Evolutionary conservation across 1,140 invertebrate species (phyloP).

Genomic region (Rhopalosiphum maidis): DNA sequence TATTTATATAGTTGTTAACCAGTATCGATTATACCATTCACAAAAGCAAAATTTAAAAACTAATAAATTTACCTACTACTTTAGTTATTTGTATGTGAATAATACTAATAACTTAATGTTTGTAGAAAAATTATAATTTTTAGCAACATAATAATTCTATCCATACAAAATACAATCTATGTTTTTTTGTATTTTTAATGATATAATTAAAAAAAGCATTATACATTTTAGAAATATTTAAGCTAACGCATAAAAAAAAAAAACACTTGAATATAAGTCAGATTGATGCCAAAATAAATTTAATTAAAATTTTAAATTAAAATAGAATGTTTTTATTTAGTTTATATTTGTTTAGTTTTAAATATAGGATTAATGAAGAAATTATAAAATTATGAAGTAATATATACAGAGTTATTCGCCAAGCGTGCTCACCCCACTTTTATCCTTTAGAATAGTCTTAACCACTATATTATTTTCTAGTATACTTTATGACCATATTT

Average conservation of each 20-base stretch:
- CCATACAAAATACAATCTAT: neutral
- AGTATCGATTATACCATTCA: neutral
- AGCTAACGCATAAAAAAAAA: neutral
- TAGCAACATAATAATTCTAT: neutral
- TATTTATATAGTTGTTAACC: neutral
- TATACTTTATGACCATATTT: neutral
- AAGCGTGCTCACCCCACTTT: neutral
- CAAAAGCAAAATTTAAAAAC: neutral
- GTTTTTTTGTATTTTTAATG: neutral
- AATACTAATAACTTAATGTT: neutral
- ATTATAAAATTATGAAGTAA: neutral
- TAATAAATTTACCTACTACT: neutral
- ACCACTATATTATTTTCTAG: neutral
- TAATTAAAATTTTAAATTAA: neutral
- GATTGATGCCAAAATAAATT: conserved; percentile 2
- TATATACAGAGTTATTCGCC: neutral
- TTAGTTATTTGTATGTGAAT: neutral
- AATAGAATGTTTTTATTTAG: neutral
- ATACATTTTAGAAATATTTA: neutral
- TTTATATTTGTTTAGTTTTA: neutral
- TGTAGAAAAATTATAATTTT: neutral
- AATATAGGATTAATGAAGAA: neutral
- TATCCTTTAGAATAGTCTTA: too few species aligned
- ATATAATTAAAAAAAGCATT: neutral
- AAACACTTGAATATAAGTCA: conserved; percentile 4